Base-by-base conservation (phyloP, 2,888 invertebrate genomes). In the Drosophila merina region DNA sequence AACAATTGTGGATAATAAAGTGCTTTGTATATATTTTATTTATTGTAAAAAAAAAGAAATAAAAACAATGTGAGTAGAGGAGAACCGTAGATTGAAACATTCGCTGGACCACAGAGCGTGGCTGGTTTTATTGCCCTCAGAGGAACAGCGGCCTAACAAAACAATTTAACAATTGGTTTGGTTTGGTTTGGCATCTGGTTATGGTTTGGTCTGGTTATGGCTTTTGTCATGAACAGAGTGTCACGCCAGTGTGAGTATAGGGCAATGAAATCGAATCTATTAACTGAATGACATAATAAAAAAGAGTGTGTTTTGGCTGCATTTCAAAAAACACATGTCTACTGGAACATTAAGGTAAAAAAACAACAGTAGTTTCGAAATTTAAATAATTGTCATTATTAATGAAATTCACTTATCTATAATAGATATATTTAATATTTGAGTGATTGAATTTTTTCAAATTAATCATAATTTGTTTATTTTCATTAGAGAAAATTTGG, bases 141-240 rank as follows among this genome's bases (percentile, higher is more conserved):
- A 64, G 42, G 54, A 52, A 52, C 36, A 54, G 60, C 48, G 62
- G 31, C 44, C 72, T 57, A 75, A 69, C 68, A 81, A 85, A 85
- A 67, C 79, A 82, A 79, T 88, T 88, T 63, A 76, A 88, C 79
- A 87, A 81, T 85, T 81, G 79, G 63, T 57, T 81, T 70, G 20
- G 20, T 20, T 20, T 20, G 77, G 38, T 72, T 63, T 66, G 47
- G 12, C 38, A 67, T 51, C 20, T 28, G 45, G 31, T 38, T 66
- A 12, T 38, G 45, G 36, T 45, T 45, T 25, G 49, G 36, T 45
- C 36, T 25, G 49, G 26, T 49, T 28, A 28, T 31, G 12, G 56
- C 2, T 64, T 47, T 64, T 68, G 54, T 47, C 26, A 67, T n/a
- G 66, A 80, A 60, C 62, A 54, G 63, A 62, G 47, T 69, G 88